A percentile compares a stretch with the other conserved stretches of the same genome.
These are phyloP conservation scores for Oreonectes daqikongensis DNA, from an alignment of 2,797 vertebrate genomes.

Conservation along the genomic window DNA sequence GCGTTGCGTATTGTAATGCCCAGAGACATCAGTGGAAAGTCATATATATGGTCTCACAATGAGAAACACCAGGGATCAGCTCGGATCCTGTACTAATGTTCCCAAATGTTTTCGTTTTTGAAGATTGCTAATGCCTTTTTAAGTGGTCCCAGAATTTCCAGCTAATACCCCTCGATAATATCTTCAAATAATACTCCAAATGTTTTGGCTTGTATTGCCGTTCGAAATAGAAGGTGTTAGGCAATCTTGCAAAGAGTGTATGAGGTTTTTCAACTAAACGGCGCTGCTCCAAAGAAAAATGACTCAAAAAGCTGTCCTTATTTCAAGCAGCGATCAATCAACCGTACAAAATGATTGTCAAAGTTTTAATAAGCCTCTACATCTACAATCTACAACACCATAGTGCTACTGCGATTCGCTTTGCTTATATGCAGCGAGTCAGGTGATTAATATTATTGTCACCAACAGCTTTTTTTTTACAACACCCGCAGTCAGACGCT, in stretches of 20 bases:
- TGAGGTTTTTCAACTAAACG: constrained; percentile 15
- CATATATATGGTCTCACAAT: constrained; percentile 58
- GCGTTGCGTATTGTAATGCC: constrained; percentile 73
- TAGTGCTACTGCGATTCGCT: constrained; percentile 13
- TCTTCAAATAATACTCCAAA: constrained; percentile 42
- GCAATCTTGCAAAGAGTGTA: neutral
- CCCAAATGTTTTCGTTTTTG: constrained; percentile 36
- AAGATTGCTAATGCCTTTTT: constrained; percentile 40
- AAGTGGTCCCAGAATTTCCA: constrained; percentile 15
- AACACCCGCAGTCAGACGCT: constrained; percentile 18
- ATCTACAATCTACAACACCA: constrained; percentile 13
- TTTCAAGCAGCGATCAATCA: constrained; percentile 27
- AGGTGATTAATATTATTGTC: constrained; percentile 38
- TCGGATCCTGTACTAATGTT: constrained; percentile 7
- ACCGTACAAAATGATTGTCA: constrained; percentile 3
- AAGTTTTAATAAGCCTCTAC: constrained; percentile 31
- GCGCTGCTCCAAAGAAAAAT: constrained; percentile 7
- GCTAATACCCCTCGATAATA: constrained; percentile 3
- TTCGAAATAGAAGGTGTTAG: neutral
- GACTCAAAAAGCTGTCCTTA: neutral
- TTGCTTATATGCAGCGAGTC: constrained; percentile 20
- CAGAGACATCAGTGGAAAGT: constrained; percentile 55
- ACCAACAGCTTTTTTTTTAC: neutral
- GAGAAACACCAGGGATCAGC: constrained; percentile 57
- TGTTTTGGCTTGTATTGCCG: constrained; percentile 24